Evolutionary conservation across 1,140 invertebrate species (phyloP).

Genomic region (Samia ricini): DNA sequence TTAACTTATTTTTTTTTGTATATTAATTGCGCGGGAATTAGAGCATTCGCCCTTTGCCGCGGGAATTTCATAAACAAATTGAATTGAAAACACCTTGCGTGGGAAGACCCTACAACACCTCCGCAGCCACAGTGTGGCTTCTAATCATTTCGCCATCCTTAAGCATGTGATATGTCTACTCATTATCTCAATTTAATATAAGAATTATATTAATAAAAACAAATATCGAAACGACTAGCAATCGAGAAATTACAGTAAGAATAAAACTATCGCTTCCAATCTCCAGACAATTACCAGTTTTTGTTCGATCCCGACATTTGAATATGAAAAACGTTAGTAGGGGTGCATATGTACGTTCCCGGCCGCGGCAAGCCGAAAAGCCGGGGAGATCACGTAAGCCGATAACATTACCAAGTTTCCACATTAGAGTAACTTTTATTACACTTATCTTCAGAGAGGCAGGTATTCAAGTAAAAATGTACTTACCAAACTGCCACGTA

Average conservation of each 20-base stretch:
- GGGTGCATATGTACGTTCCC: conserved; percentile 16
- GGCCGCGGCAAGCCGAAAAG: conserved; percentile 51
- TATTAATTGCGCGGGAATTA: too few species aligned
- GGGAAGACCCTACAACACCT: too few species aligned
- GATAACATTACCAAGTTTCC: conserved; percentile 73
- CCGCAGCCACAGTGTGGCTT: too few species aligned
- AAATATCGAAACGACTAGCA: not conserved
- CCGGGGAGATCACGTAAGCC: conserved; percentile 68
- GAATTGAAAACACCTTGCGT: too few species aligned
- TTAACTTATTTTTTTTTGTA: too few species aligned
- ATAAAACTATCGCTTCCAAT: not conserved
- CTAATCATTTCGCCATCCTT: too few species aligned
- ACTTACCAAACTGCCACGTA: conserved; percentile 7
- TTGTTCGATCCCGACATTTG: conserved; percentile 24
- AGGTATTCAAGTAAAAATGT: conserved; percentile 55
- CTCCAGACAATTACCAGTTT: conserved; percentile 32
- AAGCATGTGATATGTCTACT: too few species aligned
- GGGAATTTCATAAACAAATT: too few species aligned
- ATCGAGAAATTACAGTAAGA: not conserved
- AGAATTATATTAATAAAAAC: too few species aligned
- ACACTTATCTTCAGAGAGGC: conserved; percentile 61
- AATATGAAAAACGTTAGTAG: conserved; percentile 58
- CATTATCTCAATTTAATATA: too few species aligned
- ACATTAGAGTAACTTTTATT: conserved; percentile 71
- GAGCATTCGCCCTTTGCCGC: too few species aligned